Base-by-base conservation (phyloP, 1,140 invertebrate species). In the Brachionus manjavacas region DNA sequence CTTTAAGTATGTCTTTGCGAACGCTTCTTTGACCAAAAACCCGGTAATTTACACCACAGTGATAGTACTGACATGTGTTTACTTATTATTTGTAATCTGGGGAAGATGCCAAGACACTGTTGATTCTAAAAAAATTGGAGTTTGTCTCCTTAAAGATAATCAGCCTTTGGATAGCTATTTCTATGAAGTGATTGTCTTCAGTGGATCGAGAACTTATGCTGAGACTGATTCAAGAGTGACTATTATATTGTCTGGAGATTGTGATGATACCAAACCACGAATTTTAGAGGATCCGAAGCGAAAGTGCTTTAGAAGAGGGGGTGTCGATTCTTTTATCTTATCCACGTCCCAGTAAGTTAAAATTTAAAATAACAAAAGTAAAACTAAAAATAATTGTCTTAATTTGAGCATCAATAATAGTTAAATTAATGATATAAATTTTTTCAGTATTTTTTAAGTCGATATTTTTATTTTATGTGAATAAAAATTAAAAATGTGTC, bases 1-100 rank as follows among this genome's bases (percentile, higher is more conserved):
- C 86, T 90, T 88, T 86, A 86, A 87, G 80, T 89, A 88, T 81
- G 87, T 90, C 4, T 89, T 90, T 23, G 85, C 86, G 25, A 89
- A 90, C 85, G 89, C 90, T n/a, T 90, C 90, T 49, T 92, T 92
- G 86, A 86, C 87, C 6, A 90, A 91, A 86, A 92, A 92, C 86
- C 88, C 91, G 4, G 91, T 91, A 1, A 89, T 92, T 60, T 92
- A 91, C 85, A 87, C 90, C 74, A 91, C 90, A 0, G 88, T 91
- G 55, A 91, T 92, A 28, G 86, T 91, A 3, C 90, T 91, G 3
- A 78, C 87, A 16, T 83, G 87, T 8, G 83, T 91, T 11, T 92
- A 91, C 84, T 85, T 91, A 14, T 55, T 89, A 0, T 85, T 89
- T 16, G 86, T 90, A 0, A 87, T 91, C 11, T 91, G 90, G 89